Evolutionary conservation across 2,797 vertebrate species (phyloP).

Genomic region (Benthosema pterotum): DNA sequence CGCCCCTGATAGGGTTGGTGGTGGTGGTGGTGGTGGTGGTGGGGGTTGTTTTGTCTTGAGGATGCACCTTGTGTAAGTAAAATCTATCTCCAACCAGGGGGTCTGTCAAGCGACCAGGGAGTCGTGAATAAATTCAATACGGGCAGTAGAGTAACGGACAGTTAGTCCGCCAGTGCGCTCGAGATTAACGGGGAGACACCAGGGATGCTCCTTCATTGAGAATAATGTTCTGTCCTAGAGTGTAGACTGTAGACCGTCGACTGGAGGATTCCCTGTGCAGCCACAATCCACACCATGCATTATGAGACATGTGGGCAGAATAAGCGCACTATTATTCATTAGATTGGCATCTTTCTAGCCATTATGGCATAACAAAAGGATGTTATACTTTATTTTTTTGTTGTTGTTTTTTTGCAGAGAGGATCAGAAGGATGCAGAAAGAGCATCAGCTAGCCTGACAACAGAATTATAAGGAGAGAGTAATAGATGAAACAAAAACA

Average conservation of each 20-base stretch:
- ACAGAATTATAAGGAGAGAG: neutral
- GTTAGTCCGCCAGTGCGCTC: neutral
- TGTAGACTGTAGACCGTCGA: neutral
- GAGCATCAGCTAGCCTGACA: neutral
- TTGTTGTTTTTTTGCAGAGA: too few species aligned
- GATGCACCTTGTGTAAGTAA: neutral
- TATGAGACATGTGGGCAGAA: slow-evolving; percentile 1
- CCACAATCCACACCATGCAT: slow-evolving; percentile 6
- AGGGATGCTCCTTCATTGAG: slow-evolving; percentile 31
- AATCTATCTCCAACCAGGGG: slow-evolving; percentile 5
- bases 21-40: too few species aligned
- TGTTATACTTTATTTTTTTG: too few species aligned
- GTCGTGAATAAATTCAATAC: slow-evolving; percentile 16
- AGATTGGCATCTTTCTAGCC: too few species aligned
- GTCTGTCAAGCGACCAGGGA: neutral
- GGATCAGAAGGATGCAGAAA: too few species aligned
- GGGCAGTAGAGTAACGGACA: slow-evolving; percentile 1
- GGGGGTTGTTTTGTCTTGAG: neutral
- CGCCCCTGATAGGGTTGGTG: too few species aligned
- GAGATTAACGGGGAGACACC: slow-evolving; percentile 5
- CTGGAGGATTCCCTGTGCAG: slow-evolving; percentile 17
- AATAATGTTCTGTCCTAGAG: slow-evolving; percentile 25
- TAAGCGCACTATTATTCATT: too few species aligned
- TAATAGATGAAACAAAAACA: neutral
- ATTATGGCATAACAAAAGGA: slow-evolving; percentile 13